A percentile compares a stretch with the other conserved stretches of the same genome.
phyloP scores from a whole-genome alignment of 2,797 vertebrate species.

The Clarias fuscus region DNA sequence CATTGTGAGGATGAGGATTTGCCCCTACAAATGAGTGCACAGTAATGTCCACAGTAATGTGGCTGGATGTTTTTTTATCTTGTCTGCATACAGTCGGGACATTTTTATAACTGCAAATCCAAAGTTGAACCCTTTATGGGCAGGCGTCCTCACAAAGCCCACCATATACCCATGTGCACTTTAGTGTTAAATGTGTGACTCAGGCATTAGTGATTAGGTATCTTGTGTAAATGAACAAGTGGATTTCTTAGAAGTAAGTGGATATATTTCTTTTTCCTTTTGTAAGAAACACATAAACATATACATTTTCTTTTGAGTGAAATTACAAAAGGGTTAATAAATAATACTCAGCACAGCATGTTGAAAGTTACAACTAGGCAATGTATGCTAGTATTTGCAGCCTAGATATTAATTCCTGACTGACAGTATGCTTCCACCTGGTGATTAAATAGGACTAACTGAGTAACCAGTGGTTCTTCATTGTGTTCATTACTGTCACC shows the following conservation, averaged over 20 bases:
- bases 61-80: constrained; percentile 73
- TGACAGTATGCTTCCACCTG: constrained; percentile 1
- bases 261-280: not conserved
- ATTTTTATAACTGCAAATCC: constrained; percentile 12
- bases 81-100: constrained; percentile 9
- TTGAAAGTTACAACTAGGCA: not conserved
- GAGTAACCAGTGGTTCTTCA: not conserved
- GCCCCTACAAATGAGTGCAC: constrained; percentile 83
- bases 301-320: not conserved
- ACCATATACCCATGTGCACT: not conserved
- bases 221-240: not conserved
- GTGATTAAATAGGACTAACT: constrained; percentile 10
- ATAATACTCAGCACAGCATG: not conserved
- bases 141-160: not conserved
- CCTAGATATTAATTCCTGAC: not conserved
- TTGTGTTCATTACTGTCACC: constrained; percentile 6
- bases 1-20: constrained; percentile 87
- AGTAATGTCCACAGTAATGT: constrained; percentile 88
- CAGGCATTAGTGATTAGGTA: not conserved
- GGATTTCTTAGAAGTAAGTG: not conserved
- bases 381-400: not conserved
- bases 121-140: not conserved
- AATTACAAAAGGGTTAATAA: not conserved
- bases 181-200: not conserved
- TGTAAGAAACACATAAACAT: not conserved